Base-by-base conservation (phyloP, 2,113 vertebrate species). In the Thalassarche chlororhynchos region DNA sequence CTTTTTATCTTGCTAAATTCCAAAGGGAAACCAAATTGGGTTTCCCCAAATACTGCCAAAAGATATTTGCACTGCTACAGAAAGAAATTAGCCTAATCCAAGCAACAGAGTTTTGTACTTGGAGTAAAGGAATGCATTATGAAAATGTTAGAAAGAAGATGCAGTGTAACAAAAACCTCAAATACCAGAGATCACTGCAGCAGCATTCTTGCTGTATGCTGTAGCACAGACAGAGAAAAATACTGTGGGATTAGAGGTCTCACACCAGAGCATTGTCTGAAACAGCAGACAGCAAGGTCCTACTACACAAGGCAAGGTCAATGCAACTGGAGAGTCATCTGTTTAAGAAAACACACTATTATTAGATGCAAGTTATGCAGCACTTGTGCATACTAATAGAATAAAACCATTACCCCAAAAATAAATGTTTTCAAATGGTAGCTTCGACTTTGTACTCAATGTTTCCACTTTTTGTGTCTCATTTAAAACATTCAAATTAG, bases 311-410 rank as follows among this genome's bases (percentile, higher is more conserved):
- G 93, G 92, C 96, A 96, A 97, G 97, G 97, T 97, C 97, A 97
- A 80, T 2, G 72, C 94, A 97, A 96, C 94, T 95, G 87, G 96
- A 95, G 90, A 97, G 79, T 96, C 94, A 96, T 94, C 94, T 97
- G 96, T 90, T 97, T 95, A 92, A 97, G 90, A 97, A 97, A 98
- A 96, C 85, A 89, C 49, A 92, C 97, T 98, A 98, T 98, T 97
- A 96, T 98, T 98, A 98, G 97, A 96, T 70, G 69, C 64, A 92
- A 97, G 97, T 88, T 97, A 97, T 98, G 96, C 90, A 96, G 88
- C 96, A 97, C 90, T 96, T 98, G 96, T 91, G 95, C 93, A 96
- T 85, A 40, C 80, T 93, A 84, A 92, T 25, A 89, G 78, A 94
- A 84, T 82, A 96, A 96, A 96, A 91, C 66, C 81, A 94, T 96